Base-by-base conservation (phyloP, 2,113 vertebrate species). In the Opisthocomus hoazin region DNA sequence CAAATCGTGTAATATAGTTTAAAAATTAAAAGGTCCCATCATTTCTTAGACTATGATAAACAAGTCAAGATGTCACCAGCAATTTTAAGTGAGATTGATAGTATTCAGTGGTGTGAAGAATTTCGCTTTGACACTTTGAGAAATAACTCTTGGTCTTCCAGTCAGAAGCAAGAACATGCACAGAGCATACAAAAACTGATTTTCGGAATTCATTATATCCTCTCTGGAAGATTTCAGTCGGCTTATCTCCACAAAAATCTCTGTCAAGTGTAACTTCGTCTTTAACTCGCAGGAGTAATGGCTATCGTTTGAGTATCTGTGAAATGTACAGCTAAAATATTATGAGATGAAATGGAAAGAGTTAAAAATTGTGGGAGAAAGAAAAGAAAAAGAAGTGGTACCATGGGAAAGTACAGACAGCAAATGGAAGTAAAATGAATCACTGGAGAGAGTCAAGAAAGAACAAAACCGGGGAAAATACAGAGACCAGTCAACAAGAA, bases 21-120 rank as follows among this genome's bases (percentile, higher is more conserved):
- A 76, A 85, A 94, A 93, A 85, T 76, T 87, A 90, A 90, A 91
- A 95, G 45, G 64, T 89, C 6, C 61, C 29, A 23, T 92, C 15
- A 19, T 93, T 93, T 76, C 80, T 89, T 74, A 76, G 65, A 68
- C 75, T 73, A 15, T 29, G 83, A 60, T 93, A 96, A 95, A 81
- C 71, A 96, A 94, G 61, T 73, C 66, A 80, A 63, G 76, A 75
- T 93, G 86, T 84, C 90, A 71, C 19, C 61, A 61, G 86, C 63
- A 61, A 12, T 87, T 69, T 84, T 68, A 92, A 96, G 86, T 92
- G 88, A 96, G 88, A 94, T 78, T 94, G 86, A 94, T 92, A 89
- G 48, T 58, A 53, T 48, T 86, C 80, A 64, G 18, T 64, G 60
- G 39, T 57, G 89, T 87, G 84, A 93, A 89, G 54, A 83, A 80